These are phyloP conservation scores for Alouatta palliata DNA, from an alignment of 2,113 vertebrate species.

Conservation along the genomic window DNA sequence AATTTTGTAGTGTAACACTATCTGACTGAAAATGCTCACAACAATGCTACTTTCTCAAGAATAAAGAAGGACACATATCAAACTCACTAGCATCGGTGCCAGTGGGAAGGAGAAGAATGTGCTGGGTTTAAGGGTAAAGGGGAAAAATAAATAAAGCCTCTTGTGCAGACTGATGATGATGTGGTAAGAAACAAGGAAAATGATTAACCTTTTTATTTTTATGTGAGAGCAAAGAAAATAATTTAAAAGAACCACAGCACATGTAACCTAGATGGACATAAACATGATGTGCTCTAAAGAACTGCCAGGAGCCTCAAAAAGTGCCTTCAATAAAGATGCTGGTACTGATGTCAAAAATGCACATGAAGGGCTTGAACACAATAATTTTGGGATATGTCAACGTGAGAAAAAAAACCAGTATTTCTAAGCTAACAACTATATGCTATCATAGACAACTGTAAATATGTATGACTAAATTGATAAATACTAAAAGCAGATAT, in stretches of 20 bases:
- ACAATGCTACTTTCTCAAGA: not conserved
- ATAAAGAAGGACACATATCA: not conserved
- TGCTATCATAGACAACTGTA: not conserved
- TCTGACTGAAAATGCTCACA: not conserved
- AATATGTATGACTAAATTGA: not conserved
- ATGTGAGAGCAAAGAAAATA: not conserved
- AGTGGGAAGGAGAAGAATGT: not conserved
- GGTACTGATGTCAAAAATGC: not conserved
- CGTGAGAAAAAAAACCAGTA: not conserved
- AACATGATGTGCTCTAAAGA: not conserved
- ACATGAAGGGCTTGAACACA: not conserved
- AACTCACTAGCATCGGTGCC: not conserved
- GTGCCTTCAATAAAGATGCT: not conserved
- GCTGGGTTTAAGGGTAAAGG: not conserved
- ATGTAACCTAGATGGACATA: not conserved
- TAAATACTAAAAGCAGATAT: not conserved
- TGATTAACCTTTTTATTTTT: not conserved
- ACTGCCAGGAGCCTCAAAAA: not conserved
- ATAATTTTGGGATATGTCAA: not conserved
- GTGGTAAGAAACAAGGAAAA: not conserved
- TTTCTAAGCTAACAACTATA: not conserved
- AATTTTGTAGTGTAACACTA: not conserved
- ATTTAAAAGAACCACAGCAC: not conserved
- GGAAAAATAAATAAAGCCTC: not conserved
- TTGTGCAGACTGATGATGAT: not conserved